Base-by-base conservation (phyloP, 2,888 invertebrate species). In the Chrysotoxum bicinctum region DNA sequence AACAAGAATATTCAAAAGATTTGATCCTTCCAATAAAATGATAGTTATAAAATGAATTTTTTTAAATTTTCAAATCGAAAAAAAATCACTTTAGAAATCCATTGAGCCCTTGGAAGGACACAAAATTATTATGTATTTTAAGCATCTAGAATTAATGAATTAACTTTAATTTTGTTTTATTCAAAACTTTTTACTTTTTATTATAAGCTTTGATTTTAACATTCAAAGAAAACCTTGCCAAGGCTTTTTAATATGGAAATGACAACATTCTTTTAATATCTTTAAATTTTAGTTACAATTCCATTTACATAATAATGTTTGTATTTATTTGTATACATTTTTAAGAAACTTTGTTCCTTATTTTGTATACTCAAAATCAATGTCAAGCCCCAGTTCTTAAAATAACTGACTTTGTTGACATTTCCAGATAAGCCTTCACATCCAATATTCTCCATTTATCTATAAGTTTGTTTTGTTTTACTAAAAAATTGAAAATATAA, bases 101-200 rank as follows among this genome's bases (percentile, higher is more conserved):
- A 89, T 32, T 91, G 91, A 91, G 91, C 91, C 91, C 91, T 88
- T 88, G 88, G 89, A 89, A 90, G 89, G 89, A 90, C 43, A 35
- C 60, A 12, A 75, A 84, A 70, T 87, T 76, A 16, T 58, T 45
- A 50, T 16, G n/a, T n/a, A n/a, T 30, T 45, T 16, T 43, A 9
- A 64, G 74, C 83, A 84, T 79, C 74, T 70, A 40, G 43, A 70
- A 70, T 56, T 19, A 66, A 70, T 66, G 83, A 79, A 72, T 79
- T 80, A 21, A 43, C 45, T 58, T 35, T 7, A 14, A 23, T 23
- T 23, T 10, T 48, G 12, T 50, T 66, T 32, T 7, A 3, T 9
- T 45, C 45, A 64, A 64, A 64, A 26, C 43, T 26, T 26, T 12
- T 23, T 6, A 6, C 5, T 40, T 37, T 35, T 40, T 9, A 7